Evolutionary conservation across 2,113 vertebrate genomes (phyloP).

Genomic region (Myotis yumanensis): DNA sequence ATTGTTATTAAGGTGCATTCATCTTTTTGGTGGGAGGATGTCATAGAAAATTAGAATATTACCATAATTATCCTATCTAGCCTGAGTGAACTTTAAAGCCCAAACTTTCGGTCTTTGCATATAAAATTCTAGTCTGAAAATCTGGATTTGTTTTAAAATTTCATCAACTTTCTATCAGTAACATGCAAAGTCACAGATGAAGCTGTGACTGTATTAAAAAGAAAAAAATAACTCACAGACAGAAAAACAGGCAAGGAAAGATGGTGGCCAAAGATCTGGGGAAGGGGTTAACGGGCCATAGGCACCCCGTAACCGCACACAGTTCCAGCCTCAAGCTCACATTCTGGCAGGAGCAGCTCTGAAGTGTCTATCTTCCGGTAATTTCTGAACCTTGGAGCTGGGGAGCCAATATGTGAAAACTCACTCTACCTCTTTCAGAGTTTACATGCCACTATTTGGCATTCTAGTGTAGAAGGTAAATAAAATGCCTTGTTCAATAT

Average conservation of each 20-base stretch:
- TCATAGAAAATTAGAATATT: conserved; percentile 51
- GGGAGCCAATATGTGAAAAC: neutral
- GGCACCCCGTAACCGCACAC: neutral
- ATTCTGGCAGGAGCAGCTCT: neutral
- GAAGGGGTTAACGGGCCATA: neutral
- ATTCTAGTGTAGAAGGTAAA: neutral
- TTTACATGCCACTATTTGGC: neutral
- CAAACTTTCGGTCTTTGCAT: conserved; percentile 24
- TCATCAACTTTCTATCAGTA: conserved; percentile 66
- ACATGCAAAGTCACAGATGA: conserved; percentile 68
- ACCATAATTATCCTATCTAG: conserved; percentile 50
- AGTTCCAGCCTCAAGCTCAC: neutral
- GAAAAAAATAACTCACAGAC: conserved; percentile 19
- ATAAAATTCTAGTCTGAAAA: conserved; percentile 56
- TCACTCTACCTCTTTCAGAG: neutral
- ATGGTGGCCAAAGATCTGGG: neutral
- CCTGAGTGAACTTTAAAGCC: conserved; percentile 17
- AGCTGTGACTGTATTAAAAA: conserved; percentile 59
- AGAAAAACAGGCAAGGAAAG: neutral
- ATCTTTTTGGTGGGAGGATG: conserved; percentile 22
- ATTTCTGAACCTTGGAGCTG: neutral
- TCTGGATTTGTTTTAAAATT: conserved; percentile 63
- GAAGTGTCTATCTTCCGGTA: neutral
- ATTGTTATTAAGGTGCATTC: conserved; percentile 54
- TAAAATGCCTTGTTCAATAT: neutral